Conservation (phyloP, 2,797 vertebrate species). For the Eremophila alpestris region DNA sequence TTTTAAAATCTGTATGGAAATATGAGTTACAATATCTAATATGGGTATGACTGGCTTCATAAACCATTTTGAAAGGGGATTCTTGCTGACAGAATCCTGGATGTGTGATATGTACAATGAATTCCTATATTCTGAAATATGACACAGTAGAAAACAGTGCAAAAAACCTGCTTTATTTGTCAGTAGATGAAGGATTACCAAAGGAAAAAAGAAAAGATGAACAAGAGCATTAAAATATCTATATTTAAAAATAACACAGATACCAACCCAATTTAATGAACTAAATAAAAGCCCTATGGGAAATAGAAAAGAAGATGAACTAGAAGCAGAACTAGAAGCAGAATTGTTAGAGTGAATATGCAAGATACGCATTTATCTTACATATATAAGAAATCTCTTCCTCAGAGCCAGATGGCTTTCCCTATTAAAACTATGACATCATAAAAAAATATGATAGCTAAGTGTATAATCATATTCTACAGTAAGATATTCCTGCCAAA, state of each 20-base stretch:
- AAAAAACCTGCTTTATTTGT: neutral
- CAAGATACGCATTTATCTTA: neutral
- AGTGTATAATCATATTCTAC: neutral
- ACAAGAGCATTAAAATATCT: neutral
- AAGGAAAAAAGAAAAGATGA: neutral
- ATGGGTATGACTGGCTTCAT: neutral
- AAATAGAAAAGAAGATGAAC: neutral
- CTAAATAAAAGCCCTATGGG: neutral
- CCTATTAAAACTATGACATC: neutral
- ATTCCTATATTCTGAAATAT: neutral
- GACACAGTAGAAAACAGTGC: neutral
- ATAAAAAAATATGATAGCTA: neutral
- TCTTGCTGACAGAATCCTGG: slow-evolving; percentile 9
- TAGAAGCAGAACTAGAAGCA: neutral
- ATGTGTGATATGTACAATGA: neutral
- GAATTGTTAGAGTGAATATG: neutral
- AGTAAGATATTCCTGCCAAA: neutral
- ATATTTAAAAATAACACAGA: neutral
- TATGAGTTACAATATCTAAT: neutral
- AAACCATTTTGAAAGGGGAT: neutral
- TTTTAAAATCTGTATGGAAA: neutral
- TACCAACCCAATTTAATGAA: neutral
- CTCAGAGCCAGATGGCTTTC: neutral
- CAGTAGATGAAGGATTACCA: neutral
- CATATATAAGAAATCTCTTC: neutral